Evolutionary conservation across 2,113 vertebrate species (phyloP).

Genomic region (Nannospalax galili): DNA sequence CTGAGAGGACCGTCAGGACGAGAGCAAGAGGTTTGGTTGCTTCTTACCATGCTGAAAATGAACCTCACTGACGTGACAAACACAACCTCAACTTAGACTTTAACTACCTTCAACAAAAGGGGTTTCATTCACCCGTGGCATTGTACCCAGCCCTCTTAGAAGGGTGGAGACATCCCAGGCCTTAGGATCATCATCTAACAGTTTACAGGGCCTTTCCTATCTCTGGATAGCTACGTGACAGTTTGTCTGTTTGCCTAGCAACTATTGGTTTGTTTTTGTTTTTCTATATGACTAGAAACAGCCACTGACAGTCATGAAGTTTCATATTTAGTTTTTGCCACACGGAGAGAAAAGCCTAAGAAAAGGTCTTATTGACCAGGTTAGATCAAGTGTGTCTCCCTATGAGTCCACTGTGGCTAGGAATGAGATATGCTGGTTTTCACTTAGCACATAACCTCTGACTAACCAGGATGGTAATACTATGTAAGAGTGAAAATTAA

Average conservation of each 20-base stretch:
- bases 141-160: neutral
- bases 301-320: neutral
- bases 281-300: neutral
- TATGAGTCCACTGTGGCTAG: neutral
- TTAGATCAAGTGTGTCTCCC: neutral
- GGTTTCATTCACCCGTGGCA: neutral
- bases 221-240: neutral
- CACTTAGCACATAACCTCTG: neutral
- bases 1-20: constrained; percentile 73
- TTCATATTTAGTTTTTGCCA: constrained; percentile 26
- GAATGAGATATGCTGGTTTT: neutral
- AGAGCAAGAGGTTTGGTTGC: constrained; percentile 75
- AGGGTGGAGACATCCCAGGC: neutral
- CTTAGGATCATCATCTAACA: neutral
- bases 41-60: constrained; percentile 50
- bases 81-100: neutral
- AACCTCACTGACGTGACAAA: constrained; percentile 23
- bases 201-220: neutral
- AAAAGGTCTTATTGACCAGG: neutral
- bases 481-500: neutral
- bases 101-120: neutral
- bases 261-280: neutral
- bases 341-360: neutral
- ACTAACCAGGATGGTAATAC: neutral
- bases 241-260: neutral